These are phyloP conservation scores for Odontamblyopus lacepedii DNA, from an alignment of 2,797 vertebrate genomes.

Conservation along the genomic window DNA sequence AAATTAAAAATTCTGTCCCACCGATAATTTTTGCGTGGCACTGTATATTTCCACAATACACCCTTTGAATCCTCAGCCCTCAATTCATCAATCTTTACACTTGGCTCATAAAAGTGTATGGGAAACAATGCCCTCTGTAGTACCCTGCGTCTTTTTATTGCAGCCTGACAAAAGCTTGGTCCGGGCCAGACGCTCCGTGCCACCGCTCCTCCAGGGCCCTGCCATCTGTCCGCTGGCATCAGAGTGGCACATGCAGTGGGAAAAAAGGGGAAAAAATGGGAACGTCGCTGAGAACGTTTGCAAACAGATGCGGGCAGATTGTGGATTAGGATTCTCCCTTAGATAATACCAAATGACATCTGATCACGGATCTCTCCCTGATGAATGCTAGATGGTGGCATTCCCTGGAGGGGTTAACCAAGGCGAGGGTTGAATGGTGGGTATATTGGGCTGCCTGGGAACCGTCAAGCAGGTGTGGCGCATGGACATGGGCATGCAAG, in stretches of 20 bases:
- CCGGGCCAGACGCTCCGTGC: constrained; percentile 68
- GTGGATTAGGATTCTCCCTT: constrained; percentile 78
- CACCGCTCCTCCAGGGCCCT: constrained; percentile 69
- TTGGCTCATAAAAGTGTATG: constrained; percentile 29
- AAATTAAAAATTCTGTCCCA: background rate
- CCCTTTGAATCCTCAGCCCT: constrained; percentile 11
- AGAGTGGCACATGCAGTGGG: constrained; percentile 60
- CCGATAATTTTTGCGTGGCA: background rate
- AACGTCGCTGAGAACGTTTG: constrained; percentile 62
- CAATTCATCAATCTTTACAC: constrained; percentile 27
- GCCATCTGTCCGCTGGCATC: constrained; percentile 79
- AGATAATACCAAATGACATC: constrained; percentile 81
- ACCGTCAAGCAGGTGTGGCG: constrained; percentile 75
- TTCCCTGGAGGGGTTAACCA: constrained; percentile 77
- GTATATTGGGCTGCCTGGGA: constrained; percentile 71
- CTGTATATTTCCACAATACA: constrained; percentile 3
- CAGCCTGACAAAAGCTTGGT: constrained; percentile 67
- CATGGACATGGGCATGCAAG: background rate
- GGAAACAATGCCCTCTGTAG: constrained; percentile 40
- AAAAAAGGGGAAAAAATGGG: constrained; percentile 32
- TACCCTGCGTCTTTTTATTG: constrained; percentile 38
- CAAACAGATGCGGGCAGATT: constrained; percentile 79
- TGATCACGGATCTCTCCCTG: constrained; percentile 72
- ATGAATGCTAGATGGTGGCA: constrained; percentile 69
- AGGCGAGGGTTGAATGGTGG: constrained; percentile 74